Conservation (phyloP, 2,888 invertebrate species). For the Parnassius apollo region DNA sequence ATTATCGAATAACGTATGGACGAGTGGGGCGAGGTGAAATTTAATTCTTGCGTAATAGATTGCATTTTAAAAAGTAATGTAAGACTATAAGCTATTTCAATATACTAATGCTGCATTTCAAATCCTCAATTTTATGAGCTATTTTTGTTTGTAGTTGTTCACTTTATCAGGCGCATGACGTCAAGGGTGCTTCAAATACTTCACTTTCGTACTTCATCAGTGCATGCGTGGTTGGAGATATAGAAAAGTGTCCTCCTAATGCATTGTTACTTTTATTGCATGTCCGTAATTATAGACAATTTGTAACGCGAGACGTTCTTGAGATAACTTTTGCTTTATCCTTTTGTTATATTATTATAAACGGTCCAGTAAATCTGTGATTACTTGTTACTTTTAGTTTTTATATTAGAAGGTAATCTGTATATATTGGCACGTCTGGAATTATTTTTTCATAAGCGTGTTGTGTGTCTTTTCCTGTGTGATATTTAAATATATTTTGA, state of each 20-base stretch:
- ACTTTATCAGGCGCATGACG: constrained; percentile 11
- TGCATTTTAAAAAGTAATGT: neutral
- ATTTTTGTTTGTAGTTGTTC: neutral
- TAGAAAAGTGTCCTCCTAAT: constrained; percentile 33
- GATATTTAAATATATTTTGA: too few relatives aligned
- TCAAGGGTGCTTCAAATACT: constrained; percentile 30
- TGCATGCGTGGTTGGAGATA: constrained; percentile 32
- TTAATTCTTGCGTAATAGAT: constrained; percentile 10
- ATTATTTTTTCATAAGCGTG: too few relatives aligned
- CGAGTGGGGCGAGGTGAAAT: constrained; percentile 17
- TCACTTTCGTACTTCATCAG: constrained; percentile 32
- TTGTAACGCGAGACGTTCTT: constrained; percentile 29
- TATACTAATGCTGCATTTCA: neutral
- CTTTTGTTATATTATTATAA: too few relatives aligned
- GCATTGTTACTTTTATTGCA: constrained; percentile 27
- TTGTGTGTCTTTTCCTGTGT: too few relatives aligned
- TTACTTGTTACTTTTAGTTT: too few relatives aligned
- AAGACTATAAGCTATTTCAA: neutral
- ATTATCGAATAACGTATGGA: constrained; percentile 24
- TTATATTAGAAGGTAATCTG: too few relatives aligned
- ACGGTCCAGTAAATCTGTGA: too few relatives aligned
- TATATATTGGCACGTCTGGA: too few relatives aligned
- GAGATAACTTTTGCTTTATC: constrained; percentile 3
- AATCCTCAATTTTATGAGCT: neutral
- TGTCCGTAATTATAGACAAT: constrained; percentile 23